These are phyloP conservation scores for Zosterops pallidus DNA, from an alignment of 2,113 vertebrate genomes.

Conservation along the genomic window DNA sequence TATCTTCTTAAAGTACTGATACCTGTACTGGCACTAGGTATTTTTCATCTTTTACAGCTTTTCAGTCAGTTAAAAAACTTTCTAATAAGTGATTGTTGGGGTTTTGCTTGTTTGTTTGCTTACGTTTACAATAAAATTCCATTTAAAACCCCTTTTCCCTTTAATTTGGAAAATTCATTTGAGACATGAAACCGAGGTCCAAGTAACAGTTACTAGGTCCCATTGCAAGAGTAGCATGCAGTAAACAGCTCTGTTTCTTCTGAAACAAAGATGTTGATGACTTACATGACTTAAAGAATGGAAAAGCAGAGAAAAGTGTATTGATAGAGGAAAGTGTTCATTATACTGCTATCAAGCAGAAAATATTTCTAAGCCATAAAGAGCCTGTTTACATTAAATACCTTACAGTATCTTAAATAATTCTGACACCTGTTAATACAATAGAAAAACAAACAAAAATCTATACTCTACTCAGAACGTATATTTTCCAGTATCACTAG, in stretches of 20 bases:
- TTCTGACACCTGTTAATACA: background rate
- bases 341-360: background rate
- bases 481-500: background rate
- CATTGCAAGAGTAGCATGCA: background rate
- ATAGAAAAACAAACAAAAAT: background rate
- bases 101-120: background rate
- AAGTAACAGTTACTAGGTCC: background rate
- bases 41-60: background rate
- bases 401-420: background rate
- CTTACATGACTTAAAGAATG: background rate
- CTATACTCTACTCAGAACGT: background rate
- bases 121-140: background rate
- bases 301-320: background rate
- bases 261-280: background rate
- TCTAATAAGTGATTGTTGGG: background rate
- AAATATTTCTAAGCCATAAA: background rate
- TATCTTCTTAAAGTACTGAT: constrained; percentile 40
- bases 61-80: background rate
- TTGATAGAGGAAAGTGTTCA: background rate
- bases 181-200: background rate
- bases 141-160: background rate
- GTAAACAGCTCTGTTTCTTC: background rate
- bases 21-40: background rate
- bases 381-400: background rate
- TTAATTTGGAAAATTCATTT: constrained; percentile 14